Evolutionary conservation across 2,888 invertebrate genomes (phyloP).

Genomic region (Julus scandinavius): DNA sequence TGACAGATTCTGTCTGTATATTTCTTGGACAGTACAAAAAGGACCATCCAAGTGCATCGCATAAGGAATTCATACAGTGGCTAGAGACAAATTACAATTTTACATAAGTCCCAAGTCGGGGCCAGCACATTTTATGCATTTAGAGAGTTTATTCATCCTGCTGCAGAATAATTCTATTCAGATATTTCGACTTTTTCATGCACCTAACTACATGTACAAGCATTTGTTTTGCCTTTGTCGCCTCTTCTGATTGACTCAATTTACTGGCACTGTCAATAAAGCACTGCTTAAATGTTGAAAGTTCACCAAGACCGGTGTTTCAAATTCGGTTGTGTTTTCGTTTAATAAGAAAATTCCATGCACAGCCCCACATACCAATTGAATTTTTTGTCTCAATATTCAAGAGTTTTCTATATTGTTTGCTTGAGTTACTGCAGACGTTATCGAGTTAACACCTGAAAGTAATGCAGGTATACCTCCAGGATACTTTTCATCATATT

Average conservation of each 20-base stretch:
- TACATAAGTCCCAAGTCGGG: too few species aligned
- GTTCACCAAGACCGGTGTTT: neutral
- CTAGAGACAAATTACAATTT: too few species aligned
- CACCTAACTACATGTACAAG: too few species aligned
- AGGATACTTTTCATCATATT: neutral
- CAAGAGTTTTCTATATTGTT: neutral
- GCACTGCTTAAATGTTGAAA: neutral
- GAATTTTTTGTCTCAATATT: neutral
- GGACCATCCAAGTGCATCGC: too few species aligned
- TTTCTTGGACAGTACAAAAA: too few species aligned
- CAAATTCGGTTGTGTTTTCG: neutral
- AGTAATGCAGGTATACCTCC: slow-evolving; percentile 21
- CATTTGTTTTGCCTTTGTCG: neutral
- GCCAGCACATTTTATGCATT: too few species aligned
- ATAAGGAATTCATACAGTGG: too few species aligned
- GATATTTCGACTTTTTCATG: too few species aligned
- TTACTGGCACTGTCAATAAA: neutral
- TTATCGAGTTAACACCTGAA: slow-evolving; percentile 26
- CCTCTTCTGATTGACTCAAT: neutral
- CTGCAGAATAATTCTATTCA: neutral
- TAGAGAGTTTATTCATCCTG: neutral
- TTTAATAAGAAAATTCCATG: neutral
- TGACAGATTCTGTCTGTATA: too few species aligned
- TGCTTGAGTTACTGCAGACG: neutral
- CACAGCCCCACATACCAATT: neutral